Conservation (phyloP, 2,888 invertebrate genomes). For the Cecidostiba fungosa region DNA sequence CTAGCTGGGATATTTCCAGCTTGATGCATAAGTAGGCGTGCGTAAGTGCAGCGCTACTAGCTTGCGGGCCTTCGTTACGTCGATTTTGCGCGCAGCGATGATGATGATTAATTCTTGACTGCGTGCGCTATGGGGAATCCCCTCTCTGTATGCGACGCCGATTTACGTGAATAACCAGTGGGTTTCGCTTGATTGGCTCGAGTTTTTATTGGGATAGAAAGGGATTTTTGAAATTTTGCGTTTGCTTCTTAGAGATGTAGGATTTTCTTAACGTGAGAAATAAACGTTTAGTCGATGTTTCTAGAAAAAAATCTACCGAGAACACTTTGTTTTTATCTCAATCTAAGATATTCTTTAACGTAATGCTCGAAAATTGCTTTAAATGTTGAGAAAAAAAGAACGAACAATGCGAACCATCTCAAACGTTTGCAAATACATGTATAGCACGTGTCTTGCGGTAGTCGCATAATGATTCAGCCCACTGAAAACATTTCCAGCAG, state of each 20-base stretch:
- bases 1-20: slow-evolving; percentile 37
- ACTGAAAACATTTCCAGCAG: neutral
- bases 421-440: no score
- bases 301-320: no score
- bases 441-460: neutral
- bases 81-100: neutral
- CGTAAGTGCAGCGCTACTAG: slow-evolving; percentile 5
- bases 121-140: no score
- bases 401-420: no score
- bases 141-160: neutral
- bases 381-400: no score
- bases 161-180: neutral
- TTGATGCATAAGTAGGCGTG: slow-evolving; percentile 53
- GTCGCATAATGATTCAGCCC: neutral
- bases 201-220: neutral
- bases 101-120: neutral
- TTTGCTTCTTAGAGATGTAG: no score
- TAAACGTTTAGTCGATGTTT: no score
- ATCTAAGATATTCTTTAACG: no score
- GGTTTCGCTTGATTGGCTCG: neutral
- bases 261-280: neutral
- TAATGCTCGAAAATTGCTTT: no score
- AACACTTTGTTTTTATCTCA: neutral
- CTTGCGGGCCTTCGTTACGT: slow-evolving; percentile 17
- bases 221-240: no score